Percentiles rank a stretch among this genome's conserved stretches.
These are phyloP conservation scores for Anas flavirostris DNA, from an alignment of 2,797 vertebrate genomes.

Conservation along the genomic window DNA sequence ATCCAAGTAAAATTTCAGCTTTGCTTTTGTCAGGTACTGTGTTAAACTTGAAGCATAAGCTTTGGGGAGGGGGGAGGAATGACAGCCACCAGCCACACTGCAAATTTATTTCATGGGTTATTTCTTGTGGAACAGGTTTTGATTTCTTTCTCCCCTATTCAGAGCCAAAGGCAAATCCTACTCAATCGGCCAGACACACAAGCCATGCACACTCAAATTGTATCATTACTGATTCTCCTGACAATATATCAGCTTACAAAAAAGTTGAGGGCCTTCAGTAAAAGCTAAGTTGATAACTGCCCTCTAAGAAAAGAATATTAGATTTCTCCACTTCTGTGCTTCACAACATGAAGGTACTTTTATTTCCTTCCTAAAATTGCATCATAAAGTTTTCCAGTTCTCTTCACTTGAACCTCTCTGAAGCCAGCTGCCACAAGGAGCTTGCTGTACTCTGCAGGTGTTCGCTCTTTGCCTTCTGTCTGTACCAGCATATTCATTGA, in stretches of 20 bases:
- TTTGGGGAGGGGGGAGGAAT: too few relatives aligned
- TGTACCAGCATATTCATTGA: slow-evolving; percentile 91
- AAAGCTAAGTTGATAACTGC: background rate
- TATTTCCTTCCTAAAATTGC: slow-evolving; percentile 84
- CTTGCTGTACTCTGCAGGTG: slow-evolving; percentile 75
- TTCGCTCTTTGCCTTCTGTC: slow-evolving; percentile 88
- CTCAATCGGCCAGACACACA: background rate
- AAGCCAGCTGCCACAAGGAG: slow-evolving; percentile 84
- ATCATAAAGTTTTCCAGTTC: slow-evolving; percentile 86
- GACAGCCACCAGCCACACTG: background rate
- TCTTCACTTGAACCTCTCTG: slow-evolving; percentile 72
- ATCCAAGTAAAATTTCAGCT: background rate
- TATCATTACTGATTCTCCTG: background rate
- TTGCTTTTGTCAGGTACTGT: background rate
- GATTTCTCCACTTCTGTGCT: background rate
- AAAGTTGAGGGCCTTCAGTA: background rate
- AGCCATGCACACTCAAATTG: rapidly evolving
- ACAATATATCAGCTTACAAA: background rate
- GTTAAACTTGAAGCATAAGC: background rate
- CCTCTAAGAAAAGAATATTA: background rate
- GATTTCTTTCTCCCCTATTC: background rate
- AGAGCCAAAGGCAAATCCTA: background rate
- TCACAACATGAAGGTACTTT: too few relatives aligned
- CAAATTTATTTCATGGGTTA: background rate
- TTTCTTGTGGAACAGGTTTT: background rate